phyloP scores from a whole-genome alignment of 2,797 vertebrate species.

The Squalus acanthias region DNA sequence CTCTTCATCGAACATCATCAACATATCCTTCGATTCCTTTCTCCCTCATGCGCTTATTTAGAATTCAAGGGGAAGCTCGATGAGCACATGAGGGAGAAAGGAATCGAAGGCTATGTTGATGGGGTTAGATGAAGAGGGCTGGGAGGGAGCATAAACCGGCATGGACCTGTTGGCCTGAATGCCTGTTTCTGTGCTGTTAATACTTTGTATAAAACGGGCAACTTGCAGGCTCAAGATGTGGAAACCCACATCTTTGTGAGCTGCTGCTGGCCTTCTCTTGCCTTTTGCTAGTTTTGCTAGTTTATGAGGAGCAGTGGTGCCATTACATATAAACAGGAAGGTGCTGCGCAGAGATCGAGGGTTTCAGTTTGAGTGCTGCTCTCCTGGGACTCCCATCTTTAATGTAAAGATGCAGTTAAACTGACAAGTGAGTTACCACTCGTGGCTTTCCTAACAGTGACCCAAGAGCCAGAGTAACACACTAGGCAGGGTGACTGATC shows the following conservation, averaged over 20 bases:
- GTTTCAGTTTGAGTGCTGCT: not conserved
- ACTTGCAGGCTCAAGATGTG: not conserved
- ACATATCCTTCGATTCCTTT: not conserved
- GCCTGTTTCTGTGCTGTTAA: not conserved
- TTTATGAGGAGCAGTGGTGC: not conserved
- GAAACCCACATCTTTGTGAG: not conserved
- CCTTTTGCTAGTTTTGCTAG: not conserved
- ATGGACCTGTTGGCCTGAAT: not conserved
- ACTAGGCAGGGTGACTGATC: too few relatives aligned
- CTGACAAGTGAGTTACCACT: not conserved
- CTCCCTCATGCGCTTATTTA: not conserved
- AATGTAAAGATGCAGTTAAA: not conserved
- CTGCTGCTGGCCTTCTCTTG: not conserved
- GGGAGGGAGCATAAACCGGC: not conserved
- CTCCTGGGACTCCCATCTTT: not conserved
- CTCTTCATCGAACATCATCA: not conserved
- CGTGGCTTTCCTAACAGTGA: not conserved
- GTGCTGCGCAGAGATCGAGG: not conserved
- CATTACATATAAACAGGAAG: not conserved
- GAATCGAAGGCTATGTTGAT: not conserved
- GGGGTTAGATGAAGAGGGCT: not conserved
- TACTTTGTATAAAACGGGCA: not conserved
- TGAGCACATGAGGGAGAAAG: not conserved
- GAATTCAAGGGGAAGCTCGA: not conserved
- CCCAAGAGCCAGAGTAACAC: too few relatives aligned